Conservation (phyloP, 1,140 invertebrate species). For the Dolichoris vasculosae region DNA sequence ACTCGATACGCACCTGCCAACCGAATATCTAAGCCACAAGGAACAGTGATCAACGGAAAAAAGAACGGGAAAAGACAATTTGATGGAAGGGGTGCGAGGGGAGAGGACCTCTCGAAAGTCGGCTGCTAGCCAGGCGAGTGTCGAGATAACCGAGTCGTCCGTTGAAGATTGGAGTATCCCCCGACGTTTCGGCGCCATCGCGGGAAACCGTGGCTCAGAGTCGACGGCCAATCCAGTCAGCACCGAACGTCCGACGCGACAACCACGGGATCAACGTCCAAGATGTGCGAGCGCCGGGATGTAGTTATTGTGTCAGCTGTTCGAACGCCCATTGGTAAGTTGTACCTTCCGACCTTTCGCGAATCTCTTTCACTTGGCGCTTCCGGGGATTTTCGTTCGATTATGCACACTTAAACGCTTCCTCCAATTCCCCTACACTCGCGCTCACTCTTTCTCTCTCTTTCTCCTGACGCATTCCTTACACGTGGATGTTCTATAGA, state of each 20-base stretch:
- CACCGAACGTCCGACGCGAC: too few species aligned
- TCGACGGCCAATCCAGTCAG: too few species aligned
- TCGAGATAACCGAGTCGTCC: background rate
- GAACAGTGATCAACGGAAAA: background rate
- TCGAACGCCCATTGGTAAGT: constrained; percentile 81
- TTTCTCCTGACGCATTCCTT: too few species aligned
- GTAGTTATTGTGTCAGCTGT: constrained; percentile 81
- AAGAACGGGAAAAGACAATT: background rate
- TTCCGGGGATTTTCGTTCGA: too few species aligned
- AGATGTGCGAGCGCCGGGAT: constrained; percentile 54
- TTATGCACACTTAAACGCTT: too few species aligned
- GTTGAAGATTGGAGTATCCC: background rate
- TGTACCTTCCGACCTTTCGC: background rate
- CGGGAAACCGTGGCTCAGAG: background rate
- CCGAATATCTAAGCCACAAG: background rate
- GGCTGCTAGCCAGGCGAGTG: background rate
- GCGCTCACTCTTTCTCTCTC: too few species aligned
- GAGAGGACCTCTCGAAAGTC: background rate
- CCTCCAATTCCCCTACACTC: too few species aligned
- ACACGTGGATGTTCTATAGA: too few species aligned
- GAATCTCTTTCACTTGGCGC: too few species aligned
- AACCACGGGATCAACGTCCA: background rate
- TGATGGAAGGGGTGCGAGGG: background rate
- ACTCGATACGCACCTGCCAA: background rate
- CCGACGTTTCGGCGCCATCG: background rate